Base-by-base conservation (phyloP, 1,140 invertebrate species). In the Hermetia illucens region DNA sequence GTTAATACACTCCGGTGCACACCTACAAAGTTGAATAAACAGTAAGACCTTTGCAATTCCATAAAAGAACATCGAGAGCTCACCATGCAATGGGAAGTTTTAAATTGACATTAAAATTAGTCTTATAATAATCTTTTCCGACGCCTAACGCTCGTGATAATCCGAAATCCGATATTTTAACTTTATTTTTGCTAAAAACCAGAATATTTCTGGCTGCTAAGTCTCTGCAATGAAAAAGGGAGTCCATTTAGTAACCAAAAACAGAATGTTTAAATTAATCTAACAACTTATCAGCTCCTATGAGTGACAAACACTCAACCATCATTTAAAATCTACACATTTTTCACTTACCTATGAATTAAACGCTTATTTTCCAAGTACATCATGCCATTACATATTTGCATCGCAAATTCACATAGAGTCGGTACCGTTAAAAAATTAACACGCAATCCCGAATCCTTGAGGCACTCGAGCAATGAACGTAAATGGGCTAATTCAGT, bases 111-210 rank as follows among this genome's bases (percentile, higher is more conserved):
- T 92, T 96, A 56, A 96, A 97, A 65, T 98, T 96, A 2, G 90
- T 95, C 64, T 97, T 90, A 58, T 98, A 98, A 59, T 98, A 98
- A 64, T 98, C 93, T 63, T 97, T 96, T 5, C 92, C 94, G 34
- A 94, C 87, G 6, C 93, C 92, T n/a, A 98, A 61, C 1, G 91
- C 90, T 37, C 93, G 68, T 1, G 92, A 96, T 20, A 98, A 60
- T 3, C 94, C 94, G 62, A 98, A 97, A 62, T 98, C 94, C 6
- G 92, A 96, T 24, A 98, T 97, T 69, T 98, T 98, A 0, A 98
- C 90, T 66, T 87, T 90, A 52, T 90, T 85, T 59, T 93, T 93
- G 32, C 82, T 86, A 61, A 95, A 97, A 0, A 97, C 91, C 34
- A 97, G 67, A 46, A 96, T 93, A 65, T 97, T 97, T 40, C 93